Percentiles rank a stretch among this genome's conserved stretches.
Conservation (phyloP, 2,113 vertebrate species). For the Mormoops blainvillei region DNA sequence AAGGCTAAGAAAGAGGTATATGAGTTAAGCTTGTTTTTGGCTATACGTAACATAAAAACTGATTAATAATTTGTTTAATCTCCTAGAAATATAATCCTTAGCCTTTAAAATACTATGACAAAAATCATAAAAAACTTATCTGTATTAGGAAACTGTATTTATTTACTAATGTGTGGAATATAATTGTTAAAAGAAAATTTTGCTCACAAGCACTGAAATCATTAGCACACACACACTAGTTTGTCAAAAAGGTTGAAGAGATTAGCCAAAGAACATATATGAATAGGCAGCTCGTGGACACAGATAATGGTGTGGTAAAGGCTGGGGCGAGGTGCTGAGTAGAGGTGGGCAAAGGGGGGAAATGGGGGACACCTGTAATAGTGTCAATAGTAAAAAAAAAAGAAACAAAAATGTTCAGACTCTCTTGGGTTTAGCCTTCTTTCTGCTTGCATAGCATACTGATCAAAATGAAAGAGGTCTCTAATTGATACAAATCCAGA, state of each 20-base stretch:
- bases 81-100: neutral
- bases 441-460: neutral
- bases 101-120: neutral
- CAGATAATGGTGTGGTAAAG: no score
- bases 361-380: no score
- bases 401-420: neutral
- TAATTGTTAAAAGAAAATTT: slow-evolving; percentile 31
- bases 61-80: neutral
- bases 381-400: no score
- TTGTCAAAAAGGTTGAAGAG: neutral
- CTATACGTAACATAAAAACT: neutral
- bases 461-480: slow-evolving; percentile 27
- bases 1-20: neutral
- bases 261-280: no score
- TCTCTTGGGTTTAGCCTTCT: neutral
- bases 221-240: neutral
- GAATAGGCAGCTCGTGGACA: no score
- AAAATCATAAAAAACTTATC: neutral
- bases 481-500: neutral
- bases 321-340: no score
- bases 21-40: neutral
- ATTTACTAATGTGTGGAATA: neutral
- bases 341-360: no score
- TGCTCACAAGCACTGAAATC: neutral
- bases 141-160: neutral